Evolutionary conservation across 2,888 invertebrate species (phyloP).

Genomic region (Eupithecia inturbata): DNA sequence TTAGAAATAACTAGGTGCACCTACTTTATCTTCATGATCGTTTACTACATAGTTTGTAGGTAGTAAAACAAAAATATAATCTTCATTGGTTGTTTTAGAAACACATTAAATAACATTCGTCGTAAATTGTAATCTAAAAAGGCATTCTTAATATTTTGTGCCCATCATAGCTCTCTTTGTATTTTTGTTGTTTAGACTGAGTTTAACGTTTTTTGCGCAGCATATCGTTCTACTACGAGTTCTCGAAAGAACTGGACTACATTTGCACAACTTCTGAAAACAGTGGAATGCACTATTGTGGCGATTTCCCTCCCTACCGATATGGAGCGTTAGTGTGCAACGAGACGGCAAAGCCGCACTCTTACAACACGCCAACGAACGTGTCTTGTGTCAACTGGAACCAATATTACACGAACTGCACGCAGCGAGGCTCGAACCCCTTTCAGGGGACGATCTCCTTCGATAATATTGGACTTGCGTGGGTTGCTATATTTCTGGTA

Average conservation of each 20-base stretch:
- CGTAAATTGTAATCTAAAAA: conserved; percentile 40
- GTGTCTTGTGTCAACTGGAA: conserved; percentile 98
- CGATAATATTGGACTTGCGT: conserved; percentile 99
- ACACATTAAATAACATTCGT: conserved; percentile 43
- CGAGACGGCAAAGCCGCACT: conserved; percentile 86
- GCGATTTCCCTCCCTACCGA: conserved; percentile 91
- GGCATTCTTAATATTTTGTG: conserved; percentile 36
- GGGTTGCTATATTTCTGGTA: conserved; percentile 99
- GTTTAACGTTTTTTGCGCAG: conserved; percentile 62
- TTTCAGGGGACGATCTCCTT: conserved; percentile 99
- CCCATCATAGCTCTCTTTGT: conserved; percentile 14
- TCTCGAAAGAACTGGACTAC: conserved; percentile 96
- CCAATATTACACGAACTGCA: conserved; percentile 98
- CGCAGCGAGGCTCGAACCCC: conserved; percentile 96
- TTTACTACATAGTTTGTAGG: neutral
- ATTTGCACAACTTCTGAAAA: conserved; percentile 97
- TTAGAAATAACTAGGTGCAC: conserved; percentile 34
- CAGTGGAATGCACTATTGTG: conserved; percentile 97
- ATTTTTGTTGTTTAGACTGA: conserved; percentile 15
- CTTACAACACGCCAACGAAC: conserved; percentile 87
- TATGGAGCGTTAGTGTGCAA: conserved; percentile 91
- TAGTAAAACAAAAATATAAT: neutral
- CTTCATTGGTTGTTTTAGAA: conserved; percentile 32
- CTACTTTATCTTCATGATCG: neutral
- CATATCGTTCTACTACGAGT: conserved; percentile 93